phyloP scores from a whole-genome alignment of 2,797 vertebrate species.

The Uromys caudimaculatus region DNA sequence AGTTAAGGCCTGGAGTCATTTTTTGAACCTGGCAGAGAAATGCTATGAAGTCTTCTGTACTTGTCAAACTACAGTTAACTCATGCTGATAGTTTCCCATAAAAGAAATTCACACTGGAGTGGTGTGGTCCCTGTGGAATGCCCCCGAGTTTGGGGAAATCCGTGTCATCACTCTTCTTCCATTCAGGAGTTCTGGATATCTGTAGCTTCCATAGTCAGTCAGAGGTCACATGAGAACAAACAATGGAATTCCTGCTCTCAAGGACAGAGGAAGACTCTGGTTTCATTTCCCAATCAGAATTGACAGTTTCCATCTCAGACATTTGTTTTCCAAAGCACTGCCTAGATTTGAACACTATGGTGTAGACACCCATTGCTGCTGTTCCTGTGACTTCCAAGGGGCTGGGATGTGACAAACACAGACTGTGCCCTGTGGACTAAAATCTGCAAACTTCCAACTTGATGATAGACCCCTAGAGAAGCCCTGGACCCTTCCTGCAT shows the following conservation, averaged over 20 bases:
- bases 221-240: conserved; percentile 45
- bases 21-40: neutral
- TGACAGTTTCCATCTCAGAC: neutral
- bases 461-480: neutral
- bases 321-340: neutral
- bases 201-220: conserved; percentile 46
- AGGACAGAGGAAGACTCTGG: conserved; percentile 56
- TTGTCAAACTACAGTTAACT: neutral
- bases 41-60: neutral
- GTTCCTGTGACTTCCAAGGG: neutral
- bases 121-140: conserved; percentile 57
- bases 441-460: neutral
- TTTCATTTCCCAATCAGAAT: conserved; percentile 44
- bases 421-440: neutral
- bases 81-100: conserved; percentile 29
- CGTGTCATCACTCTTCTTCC: conserved; percentile 32
- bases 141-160: conserved; percentile 68
- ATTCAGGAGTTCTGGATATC: conserved; percentile 19
- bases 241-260: conserved; percentile 69
- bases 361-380: neutral
- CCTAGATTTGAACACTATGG: neutral
- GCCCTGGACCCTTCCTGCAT: neutral
- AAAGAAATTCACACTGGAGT: neutral
- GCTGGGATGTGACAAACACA: neutral
- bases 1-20: neutral